Evolutionary conservation across 53 echinoderm and acorn worm species (phyloP).

Genomic region (Arbacia lixula): DNA sequence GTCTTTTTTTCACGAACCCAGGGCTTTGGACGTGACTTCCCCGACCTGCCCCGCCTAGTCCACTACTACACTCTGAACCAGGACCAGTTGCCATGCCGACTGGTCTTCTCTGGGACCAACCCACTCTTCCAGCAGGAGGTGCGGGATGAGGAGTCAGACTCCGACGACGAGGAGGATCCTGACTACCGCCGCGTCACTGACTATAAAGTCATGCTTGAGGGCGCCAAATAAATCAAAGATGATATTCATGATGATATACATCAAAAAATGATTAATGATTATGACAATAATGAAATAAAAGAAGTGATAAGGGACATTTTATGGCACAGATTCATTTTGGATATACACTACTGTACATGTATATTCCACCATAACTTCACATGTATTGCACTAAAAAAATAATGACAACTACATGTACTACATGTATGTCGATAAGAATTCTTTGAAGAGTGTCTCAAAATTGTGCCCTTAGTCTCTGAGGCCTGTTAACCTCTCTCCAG

Average conservation of each 20-base stretch:
- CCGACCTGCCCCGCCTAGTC: conserved; percentile 90
- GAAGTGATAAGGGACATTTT: too few species aligned
- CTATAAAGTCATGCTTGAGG: conserved; percentile 69
- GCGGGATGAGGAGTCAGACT: conserved; percentile 59
- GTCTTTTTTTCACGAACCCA: conserved; percentile 28
- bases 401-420: too few species aligned
- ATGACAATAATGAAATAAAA: too few species aligned
- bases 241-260: neutral
- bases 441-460: too few species aligned
- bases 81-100: conserved; percentile 90
- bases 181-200: conserved; percentile 78
- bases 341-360: too few species aligned
- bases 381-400: too few species aligned
- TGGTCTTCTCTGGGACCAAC: conserved; percentile 87
- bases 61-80: conserved; percentile 90
- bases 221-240: neutral
- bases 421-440: too few species aligned
- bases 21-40: conserved; percentile 98
- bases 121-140: conserved; percentile 78
- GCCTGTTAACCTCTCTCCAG: too few species aligned
- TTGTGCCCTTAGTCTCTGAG: too few species aligned
- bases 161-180: conserved; percentile 67
- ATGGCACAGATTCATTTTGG: too few species aligned
- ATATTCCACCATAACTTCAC: too few species aligned
- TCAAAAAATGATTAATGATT: too few species aligned